Conservation (phyloP, 1,140 invertebrate genomes). For the Heterodera carotae region DNA sequence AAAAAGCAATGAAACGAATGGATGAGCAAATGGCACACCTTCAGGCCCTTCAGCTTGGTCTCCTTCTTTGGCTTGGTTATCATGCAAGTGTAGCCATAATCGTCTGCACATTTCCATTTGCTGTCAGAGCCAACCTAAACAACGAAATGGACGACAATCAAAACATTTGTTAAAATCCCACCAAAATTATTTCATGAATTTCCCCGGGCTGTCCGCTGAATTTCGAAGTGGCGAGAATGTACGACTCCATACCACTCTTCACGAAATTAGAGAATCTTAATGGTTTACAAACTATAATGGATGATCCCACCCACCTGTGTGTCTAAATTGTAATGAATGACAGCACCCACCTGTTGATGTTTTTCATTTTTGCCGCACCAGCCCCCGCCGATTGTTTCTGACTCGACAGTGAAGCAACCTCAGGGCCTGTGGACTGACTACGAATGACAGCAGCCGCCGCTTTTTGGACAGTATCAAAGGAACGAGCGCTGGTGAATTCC, state of each 20-base stretch:
- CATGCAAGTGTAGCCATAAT: conserved; percentile 76
- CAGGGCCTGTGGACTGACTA: conserved; percentile 52
- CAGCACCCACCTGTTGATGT: conserved; percentile 53
- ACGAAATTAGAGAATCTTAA: conserved; percentile 85
- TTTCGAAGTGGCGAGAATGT: conserved; percentile 79
- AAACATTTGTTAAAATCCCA: conserved; percentile 36
- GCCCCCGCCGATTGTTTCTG: conserved; percentile 19
- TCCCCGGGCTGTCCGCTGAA: conserved; percentile 76
- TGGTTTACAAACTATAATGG: too few relatives aligned
- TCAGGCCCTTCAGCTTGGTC: conserved; percentile 88
- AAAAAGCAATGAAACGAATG: background rate
- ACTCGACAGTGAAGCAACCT: conserved; percentile 37
- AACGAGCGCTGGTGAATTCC: conserved; percentile 30
- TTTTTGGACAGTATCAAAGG: background rate
- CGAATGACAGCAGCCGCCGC: conserved; percentile 29
- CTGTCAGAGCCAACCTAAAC: conserved; percentile 69
- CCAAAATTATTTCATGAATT: conserved; percentile 75
- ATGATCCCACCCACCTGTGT: too few relatives aligned
- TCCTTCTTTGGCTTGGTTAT: conserved; percentile 94
- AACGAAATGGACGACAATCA: too few relatives aligned
- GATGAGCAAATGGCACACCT: background rate
- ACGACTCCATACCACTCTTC: conserved; percentile 86
- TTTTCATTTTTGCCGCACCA: conserved; percentile 53
- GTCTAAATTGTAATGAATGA: too few relatives aligned
- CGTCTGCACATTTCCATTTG: conserved; percentile 75